Percentiles rank a stretch among this genome's conserved stretches.
Conservation (phyloP, 2,113 vertebrate species). For the Chlorodrepanis virens region DNA sequence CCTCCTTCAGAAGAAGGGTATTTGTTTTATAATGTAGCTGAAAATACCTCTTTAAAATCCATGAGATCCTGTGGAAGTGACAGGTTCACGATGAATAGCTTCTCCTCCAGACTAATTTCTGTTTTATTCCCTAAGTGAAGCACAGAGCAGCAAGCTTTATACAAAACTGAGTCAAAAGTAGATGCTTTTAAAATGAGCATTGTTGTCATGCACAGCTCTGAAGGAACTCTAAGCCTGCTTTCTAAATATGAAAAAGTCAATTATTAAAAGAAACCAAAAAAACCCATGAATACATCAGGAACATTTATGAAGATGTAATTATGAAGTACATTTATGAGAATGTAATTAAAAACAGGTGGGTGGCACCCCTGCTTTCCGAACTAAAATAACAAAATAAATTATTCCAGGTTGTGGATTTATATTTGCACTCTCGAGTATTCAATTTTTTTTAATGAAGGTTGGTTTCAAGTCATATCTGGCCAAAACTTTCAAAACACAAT, state of each 20-base stretch:
- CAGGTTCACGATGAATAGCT: not conserved
- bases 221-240: not conserved
- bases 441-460: not conserved
- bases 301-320: not conserved
- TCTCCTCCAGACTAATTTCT: slow-evolving; percentile 7
- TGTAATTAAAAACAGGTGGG: not conserved
- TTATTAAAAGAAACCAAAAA: too few relatives aligned
- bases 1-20: not conserved
- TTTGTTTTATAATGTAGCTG: not conserved
- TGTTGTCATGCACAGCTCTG: not conserved
- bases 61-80: not conserved
- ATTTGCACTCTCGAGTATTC: not conserved
- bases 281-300: not conserved
- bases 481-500: not conserved
- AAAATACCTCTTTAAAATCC: slow-evolving; percentile 11
- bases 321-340: not conserved
- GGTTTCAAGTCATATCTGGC: not conserved
- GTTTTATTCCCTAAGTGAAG: not conserved
- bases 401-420: not conserved
- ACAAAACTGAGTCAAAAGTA: not conserved
- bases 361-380: not conserved
- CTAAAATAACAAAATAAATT: not conserved
- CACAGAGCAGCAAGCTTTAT: not conserved
- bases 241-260: not conserved
- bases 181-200: not conserved